Conservation (phyloP, 2,113 vertebrate genomes). For the Paedocypris sp. region DNA sequence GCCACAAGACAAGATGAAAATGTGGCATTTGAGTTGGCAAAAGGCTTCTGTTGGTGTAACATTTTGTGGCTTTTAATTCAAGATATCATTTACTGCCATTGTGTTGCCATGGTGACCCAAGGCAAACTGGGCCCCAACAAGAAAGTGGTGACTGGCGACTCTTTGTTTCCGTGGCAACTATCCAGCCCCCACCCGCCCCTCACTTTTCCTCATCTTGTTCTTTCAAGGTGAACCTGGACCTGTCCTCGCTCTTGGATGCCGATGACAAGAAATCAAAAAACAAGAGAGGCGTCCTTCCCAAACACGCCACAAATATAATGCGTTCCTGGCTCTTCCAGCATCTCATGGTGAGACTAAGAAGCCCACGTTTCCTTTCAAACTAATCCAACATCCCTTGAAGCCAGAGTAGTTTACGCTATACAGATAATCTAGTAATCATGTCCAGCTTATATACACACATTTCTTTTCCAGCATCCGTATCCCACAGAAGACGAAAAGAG, state of each 20-base stretch:
- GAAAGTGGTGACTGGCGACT: slow-evolving; percentile 55
- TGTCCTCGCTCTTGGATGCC: slow-evolving; percentile 85
- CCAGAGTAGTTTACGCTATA: too few relatives aligned
- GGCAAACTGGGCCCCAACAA: slow-evolving; percentile 57
- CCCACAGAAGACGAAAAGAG: slow-evolving; percentile 97
- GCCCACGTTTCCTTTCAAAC: too few relatives aligned
- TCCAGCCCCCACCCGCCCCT: slow-evolving; percentile 34
- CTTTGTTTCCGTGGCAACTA: slow-evolving; percentile 64
- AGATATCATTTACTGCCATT: slow-evolving; percentile 59
- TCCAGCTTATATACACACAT: too few relatives aligned
- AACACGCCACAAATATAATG: slow-evolving; percentile 99
- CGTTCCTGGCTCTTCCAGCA: slow-evolving; percentile 99
- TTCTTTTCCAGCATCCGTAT: slow-evolving; percentile 80
- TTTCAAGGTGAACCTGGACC: slow-evolving; percentile 86
- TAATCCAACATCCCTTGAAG: too few relatives aligned
- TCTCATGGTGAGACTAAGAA: slow-evolving; percentile 79
- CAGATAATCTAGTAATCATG: too few relatives aligned
- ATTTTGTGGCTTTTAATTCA: slow-evolving; percentile 46
- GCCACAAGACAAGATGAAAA: too few relatives aligned
- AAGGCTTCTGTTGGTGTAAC: slow-evolving; percentile 28
- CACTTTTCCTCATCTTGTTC: neutral
- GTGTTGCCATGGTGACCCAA: slow-evolving; percentile 65
- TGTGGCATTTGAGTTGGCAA: slow-evolving; percentile 24
- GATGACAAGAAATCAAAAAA: slow-evolving; percentile 99
- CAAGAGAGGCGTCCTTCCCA: slow-evolving; percentile 91